These are phyloP conservation scores for Thera obeliscata DNA, from an alignment of 2,888 invertebrate species.

Conservation along the genomic window DNA sequence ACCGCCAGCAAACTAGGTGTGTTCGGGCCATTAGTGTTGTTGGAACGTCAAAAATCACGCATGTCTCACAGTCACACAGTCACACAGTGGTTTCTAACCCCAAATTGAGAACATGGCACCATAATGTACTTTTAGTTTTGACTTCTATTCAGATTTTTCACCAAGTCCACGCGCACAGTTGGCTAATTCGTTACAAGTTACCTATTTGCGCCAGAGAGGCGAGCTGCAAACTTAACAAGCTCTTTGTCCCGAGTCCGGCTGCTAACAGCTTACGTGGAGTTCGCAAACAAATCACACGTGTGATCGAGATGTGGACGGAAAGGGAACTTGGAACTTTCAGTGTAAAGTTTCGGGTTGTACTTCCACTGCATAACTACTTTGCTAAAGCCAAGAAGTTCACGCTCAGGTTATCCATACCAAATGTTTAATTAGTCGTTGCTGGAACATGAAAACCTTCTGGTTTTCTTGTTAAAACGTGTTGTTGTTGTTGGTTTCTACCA, in stretches of 20 bases:
- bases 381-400: not conserved
- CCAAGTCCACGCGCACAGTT: conserved; percentile 45
- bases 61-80: no score
- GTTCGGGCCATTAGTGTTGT: no score
- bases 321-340: conserved; percentile 15
- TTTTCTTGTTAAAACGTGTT: no score
- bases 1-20: no score
- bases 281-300: conserved; percentile 56
- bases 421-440: no score
- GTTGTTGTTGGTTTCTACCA: no score
- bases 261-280: conserved; percentile 50
- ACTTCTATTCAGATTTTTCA: not conserved
- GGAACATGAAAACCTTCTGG: no score
- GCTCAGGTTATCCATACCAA: not conserved
- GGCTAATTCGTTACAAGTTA: conserved; percentile 61
- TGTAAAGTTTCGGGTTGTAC: conserved; percentile 18
- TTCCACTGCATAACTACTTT: conserved; percentile 3
- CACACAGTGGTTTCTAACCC: no score
- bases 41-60: no score
- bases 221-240: conserved; percentile 69
- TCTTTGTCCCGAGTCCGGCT: conserved; percentile 57
- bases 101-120: no score
- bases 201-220: conserved; percentile 63
- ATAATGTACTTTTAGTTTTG: no score
- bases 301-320: conserved; percentile 36